Evolutionary conservation across 2,797 vertebrate species (phyloP), one percentile per base, ranked within the genome.

Genomic region (Siniperca obscura): DNA sequence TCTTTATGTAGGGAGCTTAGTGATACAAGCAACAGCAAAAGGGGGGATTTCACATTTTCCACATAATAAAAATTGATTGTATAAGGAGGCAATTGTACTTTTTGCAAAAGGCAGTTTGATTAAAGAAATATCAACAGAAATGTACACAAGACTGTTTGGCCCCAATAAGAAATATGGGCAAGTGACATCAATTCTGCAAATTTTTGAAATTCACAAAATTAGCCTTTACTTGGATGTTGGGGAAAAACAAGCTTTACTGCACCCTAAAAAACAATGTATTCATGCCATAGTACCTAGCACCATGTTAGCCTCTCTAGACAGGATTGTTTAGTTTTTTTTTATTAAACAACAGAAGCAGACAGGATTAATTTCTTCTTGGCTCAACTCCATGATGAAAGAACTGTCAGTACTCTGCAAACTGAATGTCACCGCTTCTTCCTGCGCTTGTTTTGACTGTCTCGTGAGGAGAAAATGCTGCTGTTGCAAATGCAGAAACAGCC

Each of bases 231-330:
- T 76, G 21, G 53, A 62, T 44, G 46, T 40, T 52, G 22, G 27
- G 19, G 36, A 25, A 66, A 78, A 40, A 66, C 21, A 11, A 42
- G 13, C 3, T 36, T 25, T 11, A 68, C 40, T 66, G 44, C 56
- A 56, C 30, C 46, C 25, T 53, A 69, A 85, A 78, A 75, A 78
- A 72, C 48, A 55, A 76, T 5, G 46, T 52, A 68, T 75, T 64
- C 75, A 77, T 79, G 77, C 55, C 2, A 38, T 74, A 72, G 64
- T 87, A 87, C 80, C 81, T 40, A 85, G 90, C 86, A 88, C 86
- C 91, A 67, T 70, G 70, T 75, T 11, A 36, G 69, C 84, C 73
- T 87, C 36, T 76, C 14, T 9, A n/a, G 76, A 80, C 74, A 77
- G 55, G 64, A 64, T 52, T 59, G 48, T 74, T 81, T 79, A 3